Evolutionary conservation across 1,140 invertebrate genomes (phyloP).

Genomic region (Monomorium pharaonis): DNA sequence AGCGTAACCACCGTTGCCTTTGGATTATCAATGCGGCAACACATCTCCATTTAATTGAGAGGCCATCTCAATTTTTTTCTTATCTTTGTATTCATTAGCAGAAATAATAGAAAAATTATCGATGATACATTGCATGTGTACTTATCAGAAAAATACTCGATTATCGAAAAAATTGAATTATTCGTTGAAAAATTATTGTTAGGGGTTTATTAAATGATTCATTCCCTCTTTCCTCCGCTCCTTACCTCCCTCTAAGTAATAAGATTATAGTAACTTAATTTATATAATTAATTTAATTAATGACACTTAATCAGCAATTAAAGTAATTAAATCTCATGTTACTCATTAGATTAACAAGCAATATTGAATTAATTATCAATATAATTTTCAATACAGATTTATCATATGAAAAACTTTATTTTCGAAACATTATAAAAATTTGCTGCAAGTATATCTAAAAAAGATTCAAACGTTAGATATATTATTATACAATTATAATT

Average conservation of each 20-base stretch:
- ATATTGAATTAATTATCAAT: neutral
- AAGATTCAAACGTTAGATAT: neutral
- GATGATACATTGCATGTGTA: constrained; percentile 18
- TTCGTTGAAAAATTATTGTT: constrained; percentile 1
- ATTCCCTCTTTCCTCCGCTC: neutral
- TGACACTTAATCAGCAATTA: too few species aligned
- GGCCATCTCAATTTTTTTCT: neutral
- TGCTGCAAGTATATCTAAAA: neutral
- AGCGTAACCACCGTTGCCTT: neutral
- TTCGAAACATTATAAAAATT: neutral
- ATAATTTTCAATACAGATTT: neutral
- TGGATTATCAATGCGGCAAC: neutral
- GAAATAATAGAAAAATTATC: constrained; percentile 6
- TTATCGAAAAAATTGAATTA: constrained; percentile 31
- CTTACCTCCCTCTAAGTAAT: neutral
- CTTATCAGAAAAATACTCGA: neutral
- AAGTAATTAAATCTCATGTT: too few species aligned
- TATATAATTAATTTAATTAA: neutral
- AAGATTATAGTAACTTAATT: neutral
- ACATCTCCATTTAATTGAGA: neutral
- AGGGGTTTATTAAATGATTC: constrained; percentile 27
- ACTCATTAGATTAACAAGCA: too few species aligned
- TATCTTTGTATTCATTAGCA: neutral
- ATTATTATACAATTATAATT: neutral
- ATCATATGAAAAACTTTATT: neutral